Conservation (phyloP, 2,113 vertebrate species). For the Heloderma charlesbogerti region DNA sequence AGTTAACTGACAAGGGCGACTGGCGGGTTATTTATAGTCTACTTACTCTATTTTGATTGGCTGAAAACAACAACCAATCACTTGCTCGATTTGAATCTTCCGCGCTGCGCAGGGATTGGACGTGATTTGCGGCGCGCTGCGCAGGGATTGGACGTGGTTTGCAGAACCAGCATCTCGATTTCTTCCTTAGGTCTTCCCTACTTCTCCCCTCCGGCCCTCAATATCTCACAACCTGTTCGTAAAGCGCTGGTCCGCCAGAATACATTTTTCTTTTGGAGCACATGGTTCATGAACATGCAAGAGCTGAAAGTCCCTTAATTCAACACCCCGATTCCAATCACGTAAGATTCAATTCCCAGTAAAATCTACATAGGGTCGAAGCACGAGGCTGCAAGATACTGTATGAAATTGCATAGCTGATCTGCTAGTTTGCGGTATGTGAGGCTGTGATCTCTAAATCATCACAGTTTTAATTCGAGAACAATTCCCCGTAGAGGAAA, state of each 20-base stretch:
- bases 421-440: neutral
- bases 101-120: neutral
- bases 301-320: neutral
- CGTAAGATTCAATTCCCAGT: neutral
- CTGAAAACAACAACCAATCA: neutral
- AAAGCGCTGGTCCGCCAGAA: neutral
- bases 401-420: neutral
- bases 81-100: neutral
- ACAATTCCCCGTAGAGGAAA: neutral
- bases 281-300: neutral
- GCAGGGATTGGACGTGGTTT: neutral
- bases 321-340: neutral
- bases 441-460: neutral
- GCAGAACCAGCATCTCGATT: rapidly evolving
- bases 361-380: neutral
- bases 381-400: neutral
- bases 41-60: neutral
- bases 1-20: rapidly evolving
- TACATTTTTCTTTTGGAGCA: neutral
- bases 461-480: neutral
- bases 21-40: neutral
- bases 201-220: neutral
- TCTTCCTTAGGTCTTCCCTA: neutral
- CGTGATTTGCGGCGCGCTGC: neutral
- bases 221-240: neutral